phyloP scores from a whole-genome alignment of 2,797 vertebrate species.

The Babyrousa celebensis region DNA sequence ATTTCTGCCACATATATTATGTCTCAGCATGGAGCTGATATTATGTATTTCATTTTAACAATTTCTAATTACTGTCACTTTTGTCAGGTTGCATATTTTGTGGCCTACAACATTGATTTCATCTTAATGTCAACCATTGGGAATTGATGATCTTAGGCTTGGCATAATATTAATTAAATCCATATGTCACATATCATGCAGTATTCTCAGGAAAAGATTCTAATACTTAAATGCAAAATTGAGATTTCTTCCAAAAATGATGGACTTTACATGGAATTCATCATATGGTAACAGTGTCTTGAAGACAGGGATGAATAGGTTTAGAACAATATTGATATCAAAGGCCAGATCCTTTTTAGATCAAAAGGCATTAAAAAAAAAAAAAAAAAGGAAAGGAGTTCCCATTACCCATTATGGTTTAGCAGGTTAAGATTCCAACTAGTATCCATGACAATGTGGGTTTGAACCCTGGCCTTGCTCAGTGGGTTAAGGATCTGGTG shows the following conservation, averaged over 20 bases:
- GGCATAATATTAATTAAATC: slow-evolving; percentile 87
- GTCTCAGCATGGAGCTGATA: slow-evolving; percentile 78
- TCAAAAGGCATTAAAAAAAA: neutral
- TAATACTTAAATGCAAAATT: slow-evolving; percentile 38
- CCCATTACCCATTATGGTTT: no score
- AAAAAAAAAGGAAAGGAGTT: no score
- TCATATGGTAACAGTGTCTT: neutral
- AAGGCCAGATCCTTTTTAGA: neutral
- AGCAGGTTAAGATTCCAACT: no score
- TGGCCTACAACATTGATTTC: slow-evolving; percentile 69
- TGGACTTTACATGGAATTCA: neutral
- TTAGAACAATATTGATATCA: slow-evolving; percentile 36
- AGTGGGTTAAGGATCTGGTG: no score
- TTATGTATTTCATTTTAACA: slow-evolving; percentile 83
- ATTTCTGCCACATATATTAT: slow-evolving; percentile 82
- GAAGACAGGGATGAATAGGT: neutral
- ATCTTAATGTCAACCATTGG: slow-evolving; percentile 74
- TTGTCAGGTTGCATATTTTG: slow-evolving; percentile 71
- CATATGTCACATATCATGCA: slow-evolving; percentile 58
- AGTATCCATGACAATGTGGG: no score
- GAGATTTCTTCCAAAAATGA: slow-evolving; percentile 1
- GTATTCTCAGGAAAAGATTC: slow-evolving; percentile 16
- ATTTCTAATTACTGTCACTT: slow-evolving; percentile 75
- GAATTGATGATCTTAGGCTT: slow-evolving; percentile 82
- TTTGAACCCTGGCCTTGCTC: no score